Evolutionary conservation across 2,113 vertebrate genomes (phyloP).

Genomic region (Menura novaehollandiae): DNA sequence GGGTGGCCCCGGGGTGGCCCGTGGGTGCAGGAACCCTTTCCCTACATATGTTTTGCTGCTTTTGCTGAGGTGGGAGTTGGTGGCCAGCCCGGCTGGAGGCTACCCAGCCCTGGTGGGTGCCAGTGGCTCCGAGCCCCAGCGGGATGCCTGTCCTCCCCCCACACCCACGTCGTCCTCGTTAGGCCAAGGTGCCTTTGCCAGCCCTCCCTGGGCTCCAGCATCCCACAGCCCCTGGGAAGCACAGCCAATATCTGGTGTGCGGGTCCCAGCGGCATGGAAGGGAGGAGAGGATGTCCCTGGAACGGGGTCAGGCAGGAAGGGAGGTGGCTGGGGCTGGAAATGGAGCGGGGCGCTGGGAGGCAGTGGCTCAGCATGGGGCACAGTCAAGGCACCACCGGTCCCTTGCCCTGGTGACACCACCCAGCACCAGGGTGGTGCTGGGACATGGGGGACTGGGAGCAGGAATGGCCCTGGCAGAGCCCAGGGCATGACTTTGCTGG

Average conservation of each 20-base stretch:
- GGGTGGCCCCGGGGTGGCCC: fast-evolving
- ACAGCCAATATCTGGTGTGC: background rate
- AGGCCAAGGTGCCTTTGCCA: conserved; percentile 31
- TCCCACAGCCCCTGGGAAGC: background rate
- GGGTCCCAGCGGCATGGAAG: background rate
- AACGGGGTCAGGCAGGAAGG: background rate
- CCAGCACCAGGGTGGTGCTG: background rate
- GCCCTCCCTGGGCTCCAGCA: background rate
- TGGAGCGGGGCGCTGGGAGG: background rate
- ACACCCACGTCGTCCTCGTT: background rate
- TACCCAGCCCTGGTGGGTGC: fast-evolving
- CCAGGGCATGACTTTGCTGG: background rate
- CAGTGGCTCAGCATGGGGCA: fast-evolving
- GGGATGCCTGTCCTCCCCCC: background rate
- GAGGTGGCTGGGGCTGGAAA: background rate
- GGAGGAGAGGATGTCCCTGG: background rate
- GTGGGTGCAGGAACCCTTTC: background rate
- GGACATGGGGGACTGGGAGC: background rate
- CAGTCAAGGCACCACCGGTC: fast-evolving
- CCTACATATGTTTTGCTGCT: fast-evolving
- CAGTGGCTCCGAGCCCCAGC: fast-evolving
- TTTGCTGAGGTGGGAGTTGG: background rate
- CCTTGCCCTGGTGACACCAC: background rate
- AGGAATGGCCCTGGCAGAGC: background rate
- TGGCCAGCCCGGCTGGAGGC: background rate